Evolutionary conservation across 1,140 invertebrate species (phyloP), one percentile per base, ranked within the genome.

Genomic region (Cylas formicarius): DNA sequence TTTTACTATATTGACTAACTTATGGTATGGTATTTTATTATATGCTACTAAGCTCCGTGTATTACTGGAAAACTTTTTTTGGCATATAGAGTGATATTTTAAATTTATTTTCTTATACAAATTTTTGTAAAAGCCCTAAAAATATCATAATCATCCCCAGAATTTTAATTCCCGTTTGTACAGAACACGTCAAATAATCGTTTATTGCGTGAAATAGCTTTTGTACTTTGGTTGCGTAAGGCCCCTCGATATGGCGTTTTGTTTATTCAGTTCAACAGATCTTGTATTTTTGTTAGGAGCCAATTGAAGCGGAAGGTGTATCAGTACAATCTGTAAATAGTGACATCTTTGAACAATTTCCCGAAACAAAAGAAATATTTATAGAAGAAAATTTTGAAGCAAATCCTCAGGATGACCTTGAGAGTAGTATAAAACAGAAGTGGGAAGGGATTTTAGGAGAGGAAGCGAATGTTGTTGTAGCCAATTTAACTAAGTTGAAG

Each of bases 401-500:
- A 22, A 65, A 68, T 56, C 54, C 47, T 3, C 59, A 67, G 45
- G 67, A 69, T 34, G 72, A 71, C 44, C 71, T 83, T 21, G 75
- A 73, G 57, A 70, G 53, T 7, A 67, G 67, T 23, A 74, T 82
- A 29, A 75, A 72, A 56, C 68, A 73, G 24, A 80, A 80, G 63
- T 90, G 86, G 86, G 72, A 76, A 56, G 71, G 72, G 56, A 76
- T 86, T 60, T 71, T 89, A 58, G 72, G 81, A 28, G 66, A 75
- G 40, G 78, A 83, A 51, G 75, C 81, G 53, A 76, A 86, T 56
- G 79, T 86, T 58, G 66, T 84, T 55, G 80, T 90, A 54, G 84
- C 86, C 47, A 84, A 90, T 70, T 69, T 92, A 45, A 77, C 77
- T 53, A 92, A 91, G 71, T 77, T 90, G 50, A 80, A 82, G 55